Base-by-base conservation (phyloP, 2,113 vertebrate species). In the Epinephelus fuscoguttatus region DNA sequence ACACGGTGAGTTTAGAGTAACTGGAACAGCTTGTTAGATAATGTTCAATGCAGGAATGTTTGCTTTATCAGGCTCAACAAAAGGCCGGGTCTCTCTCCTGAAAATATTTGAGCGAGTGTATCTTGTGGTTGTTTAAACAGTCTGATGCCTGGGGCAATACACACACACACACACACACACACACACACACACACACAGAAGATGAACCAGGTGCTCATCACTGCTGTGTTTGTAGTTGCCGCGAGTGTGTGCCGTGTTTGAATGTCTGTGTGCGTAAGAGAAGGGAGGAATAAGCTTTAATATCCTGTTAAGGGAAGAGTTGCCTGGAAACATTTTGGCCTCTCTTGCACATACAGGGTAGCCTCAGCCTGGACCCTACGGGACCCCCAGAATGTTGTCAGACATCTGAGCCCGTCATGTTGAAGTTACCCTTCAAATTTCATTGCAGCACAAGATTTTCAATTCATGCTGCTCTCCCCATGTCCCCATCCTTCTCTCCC, bases 221-320 rank as follows among this genome's bases (percentile, higher is more conserved):
- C 42, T 70, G 50, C 27, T 82, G 42, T 1, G 6, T 73, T 66
- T 70, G 50, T 50, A 15, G 25, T 72, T 25, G 33, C 17, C 23
- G 33, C 19, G 2, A 10, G 61, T 62, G 47, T 72, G 23, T 50
- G 59, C 49, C 52, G 17, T 81, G 12, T 57, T 11, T 63, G 18
- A 69, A 18, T 67, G 19, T 74, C 10, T 80, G 47, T 60, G 10
- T 74, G 75, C 53, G 33, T 14, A 8, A 21, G 40, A n/a, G 33
- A 55, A 60, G 40, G 27, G 17, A 53, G 21, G 63, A 61, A 49
- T 80, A 81, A 85, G 55, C 90, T 90, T 92, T 86, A 87, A 93
- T 93, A 88, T 92, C 90, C 88, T 91, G 90, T 86, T 50, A 49
- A 73, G 69, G 73, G 69, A 63, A 15, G 33, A 59, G 40, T 42